These are phyloP conservation scores for Recurvirostra avosetta DNA, from an alignment of 2,113 vertebrate genomes.

Conservation along the genomic window DNA sequence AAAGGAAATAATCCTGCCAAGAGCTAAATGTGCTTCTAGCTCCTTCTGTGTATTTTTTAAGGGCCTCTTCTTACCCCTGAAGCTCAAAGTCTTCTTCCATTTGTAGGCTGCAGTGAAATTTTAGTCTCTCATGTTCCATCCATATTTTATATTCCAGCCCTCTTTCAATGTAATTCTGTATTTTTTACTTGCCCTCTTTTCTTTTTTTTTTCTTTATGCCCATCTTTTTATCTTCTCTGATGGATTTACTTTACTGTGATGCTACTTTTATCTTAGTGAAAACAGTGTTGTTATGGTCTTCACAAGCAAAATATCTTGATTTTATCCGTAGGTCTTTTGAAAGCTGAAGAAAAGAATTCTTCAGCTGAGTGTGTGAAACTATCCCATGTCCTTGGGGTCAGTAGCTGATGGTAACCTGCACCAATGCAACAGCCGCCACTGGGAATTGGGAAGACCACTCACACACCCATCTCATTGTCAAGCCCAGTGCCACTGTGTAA, in stretches of 20 bases:
- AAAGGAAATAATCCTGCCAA: background rate
- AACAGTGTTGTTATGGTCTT: background rate
- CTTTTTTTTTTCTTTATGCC: background rate
- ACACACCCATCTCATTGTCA: background rate
- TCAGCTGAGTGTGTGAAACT: background rate
- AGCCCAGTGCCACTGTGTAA: rapidly evolving
- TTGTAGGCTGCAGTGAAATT: background rate
- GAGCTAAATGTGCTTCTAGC: background rate
- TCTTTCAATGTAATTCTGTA: background rate
- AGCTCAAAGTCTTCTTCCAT: background rate
- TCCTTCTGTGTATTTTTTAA: background rate
- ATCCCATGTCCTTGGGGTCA: background rate
- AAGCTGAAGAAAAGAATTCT: background rate
- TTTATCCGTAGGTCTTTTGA: background rate
- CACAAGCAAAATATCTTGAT: background rate
- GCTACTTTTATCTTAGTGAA: background rate
- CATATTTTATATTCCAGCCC: background rate
- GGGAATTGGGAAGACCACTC: background rate
- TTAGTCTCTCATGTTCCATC: background rate
- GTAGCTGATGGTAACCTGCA: background rate
- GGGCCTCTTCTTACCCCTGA: background rate
- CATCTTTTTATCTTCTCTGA: background rate
- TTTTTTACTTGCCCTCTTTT: background rate
- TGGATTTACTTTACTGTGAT: background rate
- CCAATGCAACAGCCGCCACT: rapidly evolving